Percentiles rank a stretch among this genome's conserved stretches.
Evolutionary conservation across 2,888 invertebrate species (phyloP).

Genomic region (Andrena trimmerana): DNA sequence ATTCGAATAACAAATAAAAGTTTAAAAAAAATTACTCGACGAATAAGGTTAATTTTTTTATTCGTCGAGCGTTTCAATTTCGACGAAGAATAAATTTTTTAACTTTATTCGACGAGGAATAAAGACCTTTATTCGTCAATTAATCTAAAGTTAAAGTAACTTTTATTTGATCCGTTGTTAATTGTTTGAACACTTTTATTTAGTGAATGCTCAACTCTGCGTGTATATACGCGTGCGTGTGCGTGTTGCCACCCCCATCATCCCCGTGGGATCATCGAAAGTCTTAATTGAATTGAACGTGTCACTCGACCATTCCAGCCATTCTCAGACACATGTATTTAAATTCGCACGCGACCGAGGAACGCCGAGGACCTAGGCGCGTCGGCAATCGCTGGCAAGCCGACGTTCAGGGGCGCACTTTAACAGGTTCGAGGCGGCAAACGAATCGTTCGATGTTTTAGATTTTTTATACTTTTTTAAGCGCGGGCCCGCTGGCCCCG

Average conservation of each 20-base stretch:
- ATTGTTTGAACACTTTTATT: no score
- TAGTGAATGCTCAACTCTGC: no score
- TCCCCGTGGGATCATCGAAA: background rate
- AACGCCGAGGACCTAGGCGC: background rate
- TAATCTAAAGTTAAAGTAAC: no score
- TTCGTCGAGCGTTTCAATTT: no score
- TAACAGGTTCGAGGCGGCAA: background rate
- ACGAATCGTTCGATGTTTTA: slow-evolving; percentile 24
- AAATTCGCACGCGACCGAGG: background rate
- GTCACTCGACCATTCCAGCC: slow-evolving; percentile 22
- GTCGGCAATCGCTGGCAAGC: slow-evolving; percentile 23
- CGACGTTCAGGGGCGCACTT: slow-evolving; percentile 21
- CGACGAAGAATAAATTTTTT: no score
- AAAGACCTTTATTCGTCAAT: no score
- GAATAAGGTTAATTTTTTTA: no score
- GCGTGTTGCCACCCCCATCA: background rate
- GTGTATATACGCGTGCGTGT: background rate
- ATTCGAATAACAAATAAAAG: no score
- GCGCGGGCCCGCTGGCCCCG: slow-evolving; percentile 1
- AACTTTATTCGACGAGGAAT: no score
- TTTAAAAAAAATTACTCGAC: no score
- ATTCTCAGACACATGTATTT: background rate
- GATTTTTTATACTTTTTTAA: slow-evolving; percentile 49
- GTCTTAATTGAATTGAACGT: background rate
- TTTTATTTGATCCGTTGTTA: no score